Base-by-base conservation (phyloP, 2,888 invertebrate genomes). In the Minunthozetes semirufus region DNA sequence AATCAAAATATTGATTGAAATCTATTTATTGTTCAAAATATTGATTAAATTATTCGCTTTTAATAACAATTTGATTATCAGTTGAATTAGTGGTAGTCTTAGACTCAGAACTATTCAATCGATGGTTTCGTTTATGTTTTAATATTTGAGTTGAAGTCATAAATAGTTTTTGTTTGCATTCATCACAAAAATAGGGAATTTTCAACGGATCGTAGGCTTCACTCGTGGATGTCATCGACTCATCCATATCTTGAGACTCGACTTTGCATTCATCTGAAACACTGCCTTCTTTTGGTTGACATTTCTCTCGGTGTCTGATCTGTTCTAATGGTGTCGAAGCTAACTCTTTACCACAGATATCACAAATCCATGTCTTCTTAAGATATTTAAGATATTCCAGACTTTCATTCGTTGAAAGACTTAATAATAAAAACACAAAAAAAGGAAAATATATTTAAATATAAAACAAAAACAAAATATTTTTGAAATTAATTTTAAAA, bases 141-240 rank as follows among this genome's bases (percentile, higher is more conserved):
- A 95, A 85, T 82, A 93, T 90, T 82, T 95, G 93, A 27, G 91
- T 89, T 5, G 91, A 89, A 15, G 90, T 90, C 78, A 94, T 84
- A 80, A 87, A 85, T 75, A 93, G 83, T 6, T 86, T 86, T 79
- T 88, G 84, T 2, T 87, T 84, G 83, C 96, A 96, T 79, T 83
- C 85, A 13, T 87, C 84, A 82, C 96, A 96, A 79, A 86, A 86
- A 83, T 88, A 93, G 61, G 86, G 84, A 81, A 84, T 80, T 80
- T 82, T 79, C 81, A 81, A 75, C 13, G 81, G 80, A 77, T 81
- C 80, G 27, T 79, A 46, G n/a, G 63, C 33, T 38, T 72, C 61
- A 9, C n/a, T 15, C 19, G 68, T 29, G 0, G 61, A 33, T 4
- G 72, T 2, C 25, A 27, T 29, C 17, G 46, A 42, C 56, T 68